Conservation (phyloP, 1,140 invertebrate species). For the Stratiolaelaps scimitus region DNA sequence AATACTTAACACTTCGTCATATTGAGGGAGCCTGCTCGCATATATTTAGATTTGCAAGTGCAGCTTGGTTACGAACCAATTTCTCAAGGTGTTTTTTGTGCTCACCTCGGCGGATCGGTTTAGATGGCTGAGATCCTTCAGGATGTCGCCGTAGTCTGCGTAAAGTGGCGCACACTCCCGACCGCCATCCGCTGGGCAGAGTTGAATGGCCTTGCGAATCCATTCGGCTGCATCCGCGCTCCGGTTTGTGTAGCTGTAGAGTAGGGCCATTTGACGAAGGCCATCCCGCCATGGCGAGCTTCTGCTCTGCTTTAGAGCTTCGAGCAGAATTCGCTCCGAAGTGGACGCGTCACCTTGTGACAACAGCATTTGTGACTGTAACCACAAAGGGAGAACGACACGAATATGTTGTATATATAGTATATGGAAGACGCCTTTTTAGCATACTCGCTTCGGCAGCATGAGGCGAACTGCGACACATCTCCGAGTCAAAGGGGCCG, state of each 20-base stretch:
- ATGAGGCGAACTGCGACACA: too few species aligned
- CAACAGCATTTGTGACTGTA: slow-evolving; percentile 36
- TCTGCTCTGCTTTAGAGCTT: slow-evolving; percentile 28
- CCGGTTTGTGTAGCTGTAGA: slow-evolving; percentile 36
- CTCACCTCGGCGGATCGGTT: slow-evolving; percentile 35
- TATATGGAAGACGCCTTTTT: too few species aligned
- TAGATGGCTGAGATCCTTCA: slow-evolving; percentile 35
- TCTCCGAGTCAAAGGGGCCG: too few species aligned
- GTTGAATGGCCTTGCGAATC: slow-evolving; percentile 35
- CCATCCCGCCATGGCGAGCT: slow-evolving; percentile 35
- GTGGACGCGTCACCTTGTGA: slow-evolving; percentile 33
- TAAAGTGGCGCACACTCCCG: slow-evolving; percentile 34
- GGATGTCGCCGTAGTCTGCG: slow-evolving; percentile 35
- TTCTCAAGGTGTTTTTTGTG: too few species aligned
- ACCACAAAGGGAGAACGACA: slow-evolving; percentile 1
- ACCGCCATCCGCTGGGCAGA: slow-evolving; percentile 32
- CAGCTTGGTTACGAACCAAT: too few species aligned
- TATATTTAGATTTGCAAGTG: too few species aligned
- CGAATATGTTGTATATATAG: too few species aligned
- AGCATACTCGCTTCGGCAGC: too few species aligned
- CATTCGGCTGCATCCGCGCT: slow-evolving; percentile 36
- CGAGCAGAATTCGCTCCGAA: slow-evolving; percentile 34
- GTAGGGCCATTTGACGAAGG: slow-evolving; percentile 35
- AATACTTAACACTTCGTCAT: too few species aligned
- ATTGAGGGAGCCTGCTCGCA: too few species aligned